Evolutionary conservation across 2,113 vertebrate species (phyloP), one percentile per base, ranked within the genome.

Genomic region (Circaetus cinerascens): DNA sequence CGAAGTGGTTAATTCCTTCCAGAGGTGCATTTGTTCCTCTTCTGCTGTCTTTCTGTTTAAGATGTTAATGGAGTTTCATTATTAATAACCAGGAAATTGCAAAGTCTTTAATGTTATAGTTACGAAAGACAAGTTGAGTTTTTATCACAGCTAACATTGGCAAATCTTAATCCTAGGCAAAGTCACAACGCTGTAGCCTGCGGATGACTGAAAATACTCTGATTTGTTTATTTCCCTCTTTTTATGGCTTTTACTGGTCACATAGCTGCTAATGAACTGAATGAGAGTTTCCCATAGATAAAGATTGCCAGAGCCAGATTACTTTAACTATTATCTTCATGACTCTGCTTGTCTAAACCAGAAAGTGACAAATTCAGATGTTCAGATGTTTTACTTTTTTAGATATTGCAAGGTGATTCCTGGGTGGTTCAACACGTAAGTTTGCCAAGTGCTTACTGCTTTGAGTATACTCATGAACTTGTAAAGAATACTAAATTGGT

Each of bases 1-100:
- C 94, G 38, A 93, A 88, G 41, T 75, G 41, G 72, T 95, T 98
- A 87, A 93, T 95, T 97, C 81, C 48, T 96, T 97, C 41, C 55
- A 92, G 91, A 97, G 34, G 38, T 75, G 41, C 23, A 83, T 78
- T 85, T 88, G 23, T 92, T 93, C 67, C 22, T 96, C n/a, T 90
- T 96, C 88, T 86, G 50, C n/a, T 86, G 30, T 88, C 45, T 86
- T 68, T 84, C 64, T 83, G n/a, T 60, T 60, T 88, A 91, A 90
- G 71, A 95, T 91, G 25, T 93, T 95, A 95, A 63, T 63, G 51
- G 41, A 60, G 17, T 83, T 97, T 88, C 53, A 82, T 82, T 94
- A 96, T 60, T 90, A 95, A 96, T 86, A 94, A 79, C n/a, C 10
- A 50, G 66, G 36, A 87, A 73, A 93, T 64, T n/a, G 3, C 10